Evolutionary conservation across 2,797 vertebrate species (phyloP).

Genomic region (Cottoperca gobio): DNA sequence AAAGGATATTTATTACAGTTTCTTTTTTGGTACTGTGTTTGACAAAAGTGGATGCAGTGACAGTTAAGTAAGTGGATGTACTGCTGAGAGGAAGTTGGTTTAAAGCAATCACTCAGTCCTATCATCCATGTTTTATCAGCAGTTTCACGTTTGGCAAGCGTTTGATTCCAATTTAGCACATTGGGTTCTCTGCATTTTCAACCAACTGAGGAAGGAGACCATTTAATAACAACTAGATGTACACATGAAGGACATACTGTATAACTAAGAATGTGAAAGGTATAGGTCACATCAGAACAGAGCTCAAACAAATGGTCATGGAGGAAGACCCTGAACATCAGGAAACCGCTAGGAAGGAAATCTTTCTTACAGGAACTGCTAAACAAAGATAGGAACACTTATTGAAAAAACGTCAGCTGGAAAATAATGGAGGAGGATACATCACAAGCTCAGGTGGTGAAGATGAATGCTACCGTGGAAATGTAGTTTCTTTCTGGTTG

Average conservation of each 20-base stretch:
- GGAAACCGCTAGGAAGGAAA: slow-evolving; percentile 78
- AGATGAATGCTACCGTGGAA: slow-evolving; percentile 13
- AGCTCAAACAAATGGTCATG: slow-evolving; percentile 7
- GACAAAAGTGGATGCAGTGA: slow-evolving; percentile 2
- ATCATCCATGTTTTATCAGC: slow-evolving; percentile 1
- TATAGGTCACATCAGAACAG: slow-evolving; percentile 9
- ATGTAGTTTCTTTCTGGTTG: slow-evolving; percentile 10
- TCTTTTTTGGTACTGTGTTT: slow-evolving; percentile 10
- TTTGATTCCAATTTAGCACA: neutral
- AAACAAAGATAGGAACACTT: slow-evolving; percentile 76
- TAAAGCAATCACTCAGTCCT: slow-evolving; percentile 20
- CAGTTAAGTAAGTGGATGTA: slow-evolving; percentile 1
- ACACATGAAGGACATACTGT: neutral
- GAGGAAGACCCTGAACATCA: slow-evolving; percentile 64
- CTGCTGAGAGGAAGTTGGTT: slow-evolving; percentile 14
- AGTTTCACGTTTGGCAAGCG: neutral
- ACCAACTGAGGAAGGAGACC: neutral
- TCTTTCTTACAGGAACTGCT: slow-evolving; percentile 71
- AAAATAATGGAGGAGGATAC: slow-evolving; percentile 40
- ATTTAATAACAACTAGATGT: neutral
- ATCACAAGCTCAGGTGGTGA: slow-evolving; percentile 33
- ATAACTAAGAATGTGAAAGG: neutral
- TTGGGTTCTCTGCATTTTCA: neutral
- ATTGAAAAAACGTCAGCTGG: slow-evolving; percentile 44
- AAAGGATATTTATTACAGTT: neutral